Evolutionary conservation across 1,140 invertebrate genomes (phyloP), one percentile per base, ranked within the genome.

Genomic region (Ceratina australensis): DNA sequence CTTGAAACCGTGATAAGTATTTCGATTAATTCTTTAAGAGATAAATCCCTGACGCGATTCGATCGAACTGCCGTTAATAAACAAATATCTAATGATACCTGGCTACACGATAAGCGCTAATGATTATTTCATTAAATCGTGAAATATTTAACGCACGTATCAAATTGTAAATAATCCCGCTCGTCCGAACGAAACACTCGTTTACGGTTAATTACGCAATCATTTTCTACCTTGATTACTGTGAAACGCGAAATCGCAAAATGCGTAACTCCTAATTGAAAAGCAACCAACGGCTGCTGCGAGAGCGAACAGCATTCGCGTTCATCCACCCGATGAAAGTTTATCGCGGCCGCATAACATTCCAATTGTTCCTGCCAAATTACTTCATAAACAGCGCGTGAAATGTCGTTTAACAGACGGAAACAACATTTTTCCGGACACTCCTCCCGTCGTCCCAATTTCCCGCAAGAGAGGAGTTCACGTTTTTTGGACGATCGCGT

Each of bases 371-470:
- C 13, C 42, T 28, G 60, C 15, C 59, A 65, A 64, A 73, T 73
- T 64, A 73, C 20, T 64, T n/a, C 59, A 10, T 49, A 63, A 63
- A 64, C 42, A 64, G 47, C 22, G n/a, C 18, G 8, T 3, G 20
- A 54, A 73, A 73, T 13, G 47, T 16, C 26, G 33, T 26, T 18
- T 15, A 24, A 13, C 33, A 13, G 42, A 0, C 7, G 15, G 15
- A n/a, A 22, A n/a, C 15, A n/a, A 54, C 33, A 64, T 73, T 64
- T 72, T 50, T 33, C 71, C 42, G 63, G 63, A 72, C 22, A 64
- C 28, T 49, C 15, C 59, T 20, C n/a, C 15, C 71, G 16, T 49
- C 60, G 71, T 28, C 60, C 71, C 26, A 73, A 1, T 73, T 73
- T 63, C 15, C 22, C 26, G n/a, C 24, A n/a, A n/a, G n/a, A 5